These are phyloP conservation scores for Girardinichthys multiradiatus DNA, from an alignment of 2,113 vertebrate species.

Conservation along the genomic window DNA sequence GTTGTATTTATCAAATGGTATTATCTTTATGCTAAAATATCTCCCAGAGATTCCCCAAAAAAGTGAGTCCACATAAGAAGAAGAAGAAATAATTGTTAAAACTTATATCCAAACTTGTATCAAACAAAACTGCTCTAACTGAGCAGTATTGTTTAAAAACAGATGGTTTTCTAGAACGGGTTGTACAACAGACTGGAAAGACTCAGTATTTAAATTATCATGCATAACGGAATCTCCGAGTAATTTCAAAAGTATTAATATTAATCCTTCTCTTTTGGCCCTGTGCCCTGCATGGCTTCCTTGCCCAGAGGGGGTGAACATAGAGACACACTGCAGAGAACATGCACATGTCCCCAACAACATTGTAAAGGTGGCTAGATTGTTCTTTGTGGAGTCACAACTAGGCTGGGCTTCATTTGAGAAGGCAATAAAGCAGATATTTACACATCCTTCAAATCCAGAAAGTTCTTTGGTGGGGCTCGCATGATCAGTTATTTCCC, in stretches of 20 bases:
- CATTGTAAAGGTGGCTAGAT: constrained; percentile 20
- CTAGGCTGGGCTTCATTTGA: background rate
- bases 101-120: constrained; percentile 12
- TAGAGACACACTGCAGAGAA: constrained; percentile 8
- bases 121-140: constrained; percentile 24
- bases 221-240: constrained; percentile 64
- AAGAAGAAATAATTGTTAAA: constrained; percentile 14
- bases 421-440: constrained; percentile 11
- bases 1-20: constrained; percentile 30
- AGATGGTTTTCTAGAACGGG: constrained; percentile 17
- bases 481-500: background rate
- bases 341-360: constrained; percentile 28
- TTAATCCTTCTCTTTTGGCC: constrained; percentile 60
- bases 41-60: background rate
- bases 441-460: constrained; percentile 20
- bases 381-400: constrained; percentile 13
- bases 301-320: constrained; percentile 25
- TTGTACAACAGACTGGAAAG: constrained; percentile 51
- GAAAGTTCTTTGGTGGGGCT: background rate
- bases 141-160: background rate
- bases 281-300: constrained; percentile 29
- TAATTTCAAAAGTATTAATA: constrained; percentile 65
- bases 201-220: constrained; percentile 64
- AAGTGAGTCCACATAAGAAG: constrained; percentile 13
- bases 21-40: constrained; percentile 9